Base-by-base conservation (phyloP, 2,113 vertebrate genomes). In the Campylorhamphus procurvoides region DNA sequence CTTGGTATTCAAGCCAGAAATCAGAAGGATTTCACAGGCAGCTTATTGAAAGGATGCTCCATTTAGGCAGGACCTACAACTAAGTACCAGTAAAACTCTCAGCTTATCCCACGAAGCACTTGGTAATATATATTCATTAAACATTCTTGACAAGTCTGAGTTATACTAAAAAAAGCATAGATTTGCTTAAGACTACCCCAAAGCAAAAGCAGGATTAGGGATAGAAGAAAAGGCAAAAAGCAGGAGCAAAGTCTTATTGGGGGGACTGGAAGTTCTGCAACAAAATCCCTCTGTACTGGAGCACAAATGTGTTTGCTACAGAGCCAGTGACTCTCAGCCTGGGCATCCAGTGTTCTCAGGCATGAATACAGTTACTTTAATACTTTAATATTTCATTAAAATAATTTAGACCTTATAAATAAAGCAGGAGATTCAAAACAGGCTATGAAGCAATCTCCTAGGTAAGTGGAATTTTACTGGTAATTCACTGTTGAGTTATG, bases 311-410 rank as follows among this genome's bases (percentile, higher is more conserved):
- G 14, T 7, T 49, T 52, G 42, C 46, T 76, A 49, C 25, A 55
- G 60, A 58, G 35, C 12, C 18, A 14, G 49, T 7, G 12, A 79
- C 37, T 14, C 63, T 80, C 83, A 76, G 75, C 44, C 59, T 73
- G 0, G 0, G 50, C 5, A 3, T 9, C 42, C 69, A 49, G n/a
- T 3, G 17, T n/a, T 88, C 56, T 62, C 84, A 84, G 64, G 67
- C 71, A 73, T 20, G 46, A 64, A 73, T 62, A 35, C 69, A 91
- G 29, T 58, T 74, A 66, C 68, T 84, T 73, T 44, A 78, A 52
- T 76, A 84, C 67, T 92, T 94, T 47, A 94, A 59, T 91, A 91
- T 73, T 79, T 90, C 52, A 96, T 94, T 95, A 73, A 80, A 94
- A 58, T 80, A 55, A 95, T 80, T 80, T 71, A 90, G 72, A 39